Conservation (phyloP, 1,140 invertebrate species). For the Oncopodura yosiiana region DNA sequence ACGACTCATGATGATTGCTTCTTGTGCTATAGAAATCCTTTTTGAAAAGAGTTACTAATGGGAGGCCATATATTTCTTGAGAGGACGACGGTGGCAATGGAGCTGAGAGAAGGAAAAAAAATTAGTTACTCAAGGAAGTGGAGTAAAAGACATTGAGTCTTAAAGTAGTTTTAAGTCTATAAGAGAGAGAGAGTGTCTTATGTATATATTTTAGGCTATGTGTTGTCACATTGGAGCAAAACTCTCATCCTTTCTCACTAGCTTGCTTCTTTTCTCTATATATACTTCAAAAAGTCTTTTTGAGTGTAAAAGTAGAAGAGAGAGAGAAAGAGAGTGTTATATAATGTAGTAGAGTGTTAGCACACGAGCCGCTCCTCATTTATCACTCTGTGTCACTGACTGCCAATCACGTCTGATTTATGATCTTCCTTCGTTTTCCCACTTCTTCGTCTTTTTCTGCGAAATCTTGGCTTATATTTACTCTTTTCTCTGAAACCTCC, state of each 20-base stretch:
- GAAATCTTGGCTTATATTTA: neutral
- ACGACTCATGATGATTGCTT: no score
- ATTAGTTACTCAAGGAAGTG: no score
- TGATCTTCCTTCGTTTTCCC: constrained; percentile 6
- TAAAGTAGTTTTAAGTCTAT: neutral
- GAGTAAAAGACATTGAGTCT: no score
- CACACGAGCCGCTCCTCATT: constrained; percentile 27
- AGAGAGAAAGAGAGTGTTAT: neutral
- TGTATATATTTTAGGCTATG: constrained; percentile 14
- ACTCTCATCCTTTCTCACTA: no score
- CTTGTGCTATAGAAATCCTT: no score
- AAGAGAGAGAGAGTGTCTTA: neutral
- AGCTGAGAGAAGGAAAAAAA: no score
- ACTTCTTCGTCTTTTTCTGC: neutral
- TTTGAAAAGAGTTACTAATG: no score
- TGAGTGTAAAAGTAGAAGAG: neutral
- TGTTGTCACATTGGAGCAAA: neutral
- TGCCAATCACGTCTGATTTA: constrained; percentile 29
- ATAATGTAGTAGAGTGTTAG: neutral
- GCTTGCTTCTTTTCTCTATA: no score
- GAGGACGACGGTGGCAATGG: no score
- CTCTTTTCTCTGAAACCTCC: neutral
- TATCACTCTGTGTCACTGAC: constrained; percentile 21
- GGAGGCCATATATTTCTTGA: no score
- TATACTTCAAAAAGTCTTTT: no score